Conservation (phyloP, 2,888 invertebrate species). For the Laspeyria flexula region DNA sequence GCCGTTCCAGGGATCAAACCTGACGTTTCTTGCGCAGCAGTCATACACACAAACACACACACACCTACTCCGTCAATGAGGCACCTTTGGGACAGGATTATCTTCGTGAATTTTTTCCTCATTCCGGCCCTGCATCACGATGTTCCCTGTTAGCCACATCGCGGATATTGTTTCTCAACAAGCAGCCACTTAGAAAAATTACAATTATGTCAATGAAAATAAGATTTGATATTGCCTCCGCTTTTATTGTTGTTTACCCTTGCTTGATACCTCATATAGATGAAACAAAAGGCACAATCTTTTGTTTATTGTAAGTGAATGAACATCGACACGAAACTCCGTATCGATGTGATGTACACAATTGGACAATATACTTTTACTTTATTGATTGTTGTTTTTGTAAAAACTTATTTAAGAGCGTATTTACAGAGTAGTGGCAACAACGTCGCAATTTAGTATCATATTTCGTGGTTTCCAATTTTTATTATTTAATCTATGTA, state of each 20-base stretch:
- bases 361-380: no score
- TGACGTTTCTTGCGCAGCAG: no score
- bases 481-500: neutral
- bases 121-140: conserved; percentile 20
- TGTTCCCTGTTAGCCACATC: conserved; percentile 22
- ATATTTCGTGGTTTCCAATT: no score
- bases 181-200: conserved; percentile 52
- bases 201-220: conserved; percentile 45
- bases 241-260: conserved; percentile 26
- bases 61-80: no score
- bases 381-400: no score
- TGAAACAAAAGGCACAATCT: conserved; percentile 24
- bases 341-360: conserved; percentile 14
- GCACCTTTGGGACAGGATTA: no score
- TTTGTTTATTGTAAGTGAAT: conserved; percentile 3
- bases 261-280: conserved; percentile 28
- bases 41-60: neutral
- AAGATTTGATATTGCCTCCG: conserved; percentile 43
- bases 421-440: neutral
- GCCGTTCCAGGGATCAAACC: no score
- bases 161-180: conserved; percentile 47
- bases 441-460: no score
- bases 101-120: neutral
- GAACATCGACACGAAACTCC: neutral
- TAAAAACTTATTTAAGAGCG: no score